Base-by-base conservation (phyloP, 1,140 invertebrate genomes). In the Drosophila sturtevanti region DNA sequence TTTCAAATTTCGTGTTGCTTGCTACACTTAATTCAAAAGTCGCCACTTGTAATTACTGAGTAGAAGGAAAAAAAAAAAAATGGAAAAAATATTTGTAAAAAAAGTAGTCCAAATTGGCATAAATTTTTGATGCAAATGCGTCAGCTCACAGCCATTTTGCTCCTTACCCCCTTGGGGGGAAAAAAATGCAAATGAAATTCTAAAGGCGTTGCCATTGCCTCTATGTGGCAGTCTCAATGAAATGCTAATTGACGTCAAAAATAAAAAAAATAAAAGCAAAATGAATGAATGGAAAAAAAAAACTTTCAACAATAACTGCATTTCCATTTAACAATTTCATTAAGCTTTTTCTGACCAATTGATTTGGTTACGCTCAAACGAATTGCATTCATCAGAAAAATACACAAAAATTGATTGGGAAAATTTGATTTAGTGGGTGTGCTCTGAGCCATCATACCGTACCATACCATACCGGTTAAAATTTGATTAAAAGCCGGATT, bases 331-430 rank as follows among this genome's bases (percentile, higher is more conserved):
- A 54, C 27, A 34, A 31, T 56, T 56, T 56, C 24, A 56, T 56
- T 56, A 34, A 56, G 27, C 54, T 16, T 7, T 31, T 31, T 31
- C 6, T 48, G 41, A 48, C 41, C 41, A 56, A 56, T 56, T 56
- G 54, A 56, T 56, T 56, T 56, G 54, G 54, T 56, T 56, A 34
- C 54, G 54, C 27, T 56, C 34, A 18, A 56, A 56, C 31, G 54
- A 56, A 56, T 56, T 56, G 54, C 27, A 56, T 56, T 54, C 11
- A 54, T 54, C 51, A 24, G 0, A 44, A 2, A 21, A 21, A 48
- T 18, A 48, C 16, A 21, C 7, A 44, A 48, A 48, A 54, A 24
- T 54, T 27, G 21, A 9, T 27, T 56, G 14, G 14, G 14, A 11
- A 18, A 34, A 35, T 56, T 56, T 16, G 31, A 56, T 56, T 56